Percentiles rank a stretch among this genome's conserved stretches.
Conservation (phyloP, 2,888 invertebrate species). For the Drosophila cyrtoloma region DNA sequence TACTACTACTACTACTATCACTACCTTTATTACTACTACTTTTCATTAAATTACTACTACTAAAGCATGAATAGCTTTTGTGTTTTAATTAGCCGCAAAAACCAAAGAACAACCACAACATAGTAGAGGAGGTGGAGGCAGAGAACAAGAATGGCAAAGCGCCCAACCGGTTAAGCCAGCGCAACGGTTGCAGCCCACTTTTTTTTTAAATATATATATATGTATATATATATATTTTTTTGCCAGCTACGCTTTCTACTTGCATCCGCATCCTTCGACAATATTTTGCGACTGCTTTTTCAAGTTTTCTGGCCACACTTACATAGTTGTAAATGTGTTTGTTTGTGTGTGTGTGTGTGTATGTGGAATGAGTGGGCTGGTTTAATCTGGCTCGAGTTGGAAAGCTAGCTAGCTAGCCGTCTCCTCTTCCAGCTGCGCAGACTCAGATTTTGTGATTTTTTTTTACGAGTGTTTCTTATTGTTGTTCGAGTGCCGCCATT, state of each 20-base stretch:
- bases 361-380: conserved; percentile 13
- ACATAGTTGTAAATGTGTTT: conserved; percentile 1
- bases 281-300: conserved; percentile 20
- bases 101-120: conserved; percentile 27
- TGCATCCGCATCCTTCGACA: conserved; percentile 60
- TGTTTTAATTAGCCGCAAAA: conserved; percentile 75
- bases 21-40: conserved; percentile 32
- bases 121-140: conserved; percentile 30
- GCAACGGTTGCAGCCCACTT: conserved; percentile 54
- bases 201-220: not conserved
- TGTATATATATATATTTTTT: conserved; percentile 18
- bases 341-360: not conserved
- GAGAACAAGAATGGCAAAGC: conserved; percentile 43
- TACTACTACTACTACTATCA: not conserved
- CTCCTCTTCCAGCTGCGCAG: conserved; percentile 5
- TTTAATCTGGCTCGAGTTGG: conserved; percentile 12
- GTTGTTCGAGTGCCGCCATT: not conserved
- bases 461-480: not conserved
- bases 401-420: conserved; percentile 5
- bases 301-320: conserved; percentile 25
- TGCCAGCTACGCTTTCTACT: conserved; percentile 51
- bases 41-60: conserved; percentile 44
- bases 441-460: conserved; percentile 5
- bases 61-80: conserved; percentile 38
- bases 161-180: conserved; percentile 48